Evolutionary conservation across 2,797 vertebrate genomes (phyloP).

Genomic region (Jordanella pulchra): DNA sequence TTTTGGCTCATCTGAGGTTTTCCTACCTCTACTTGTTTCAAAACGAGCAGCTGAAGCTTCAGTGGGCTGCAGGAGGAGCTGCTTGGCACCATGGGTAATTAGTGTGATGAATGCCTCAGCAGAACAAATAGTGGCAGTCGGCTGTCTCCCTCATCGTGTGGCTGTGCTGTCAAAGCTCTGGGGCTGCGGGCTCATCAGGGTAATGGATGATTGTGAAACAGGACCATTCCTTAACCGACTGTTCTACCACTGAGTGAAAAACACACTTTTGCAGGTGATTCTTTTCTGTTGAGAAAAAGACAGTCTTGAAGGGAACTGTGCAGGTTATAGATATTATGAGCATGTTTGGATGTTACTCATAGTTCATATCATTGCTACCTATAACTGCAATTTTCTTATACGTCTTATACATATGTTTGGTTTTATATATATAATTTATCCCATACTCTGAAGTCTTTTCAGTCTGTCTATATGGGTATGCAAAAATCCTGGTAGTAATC

Average conservation of each 20-base stretch:
- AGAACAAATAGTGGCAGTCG: slow-evolving; percentile 74
- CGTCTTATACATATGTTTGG: slow-evolving; percentile 14
- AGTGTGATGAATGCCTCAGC: slow-evolving; percentile 78
- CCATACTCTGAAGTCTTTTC: slow-evolving; percentile 19
- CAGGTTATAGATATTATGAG: slow-evolving; percentile 33
- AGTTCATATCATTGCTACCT: slow-evolving; percentile 5
- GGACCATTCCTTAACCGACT: slow-evolving; percentile 65
- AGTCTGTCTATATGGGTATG: slow-evolving; percentile 44
- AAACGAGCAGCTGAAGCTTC: slow-evolving; percentile 66
- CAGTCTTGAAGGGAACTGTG: background rate
- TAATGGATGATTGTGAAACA: slow-evolving; percentile 72
- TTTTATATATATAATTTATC: background rate
- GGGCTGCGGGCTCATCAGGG: slow-evolving; percentile 71
- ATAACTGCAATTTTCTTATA: background rate
- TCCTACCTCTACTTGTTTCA: slow-evolving; percentile 56
- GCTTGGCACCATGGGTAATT: slow-evolving; percentile 75
- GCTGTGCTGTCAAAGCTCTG: slow-evolving; percentile 69
- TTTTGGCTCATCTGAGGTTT: slow-evolving; percentile 68
- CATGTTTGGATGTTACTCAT: slow-evolving; percentile 20
- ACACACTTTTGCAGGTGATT: slow-evolving; percentile 15
- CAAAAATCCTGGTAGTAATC: slow-evolving; percentile 59
- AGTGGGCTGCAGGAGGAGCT: slow-evolving; percentile 57
- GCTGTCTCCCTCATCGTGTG: slow-evolving; percentile 65
- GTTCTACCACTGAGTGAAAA: slow-evolving; percentile 39
- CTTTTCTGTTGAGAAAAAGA: slow-evolving; percentile 1